These are phyloP conservation scores for Palythoa grandis DNA, from an alignment of 92 coral and sea anemone species.

Conservation along the genomic window DNA sequence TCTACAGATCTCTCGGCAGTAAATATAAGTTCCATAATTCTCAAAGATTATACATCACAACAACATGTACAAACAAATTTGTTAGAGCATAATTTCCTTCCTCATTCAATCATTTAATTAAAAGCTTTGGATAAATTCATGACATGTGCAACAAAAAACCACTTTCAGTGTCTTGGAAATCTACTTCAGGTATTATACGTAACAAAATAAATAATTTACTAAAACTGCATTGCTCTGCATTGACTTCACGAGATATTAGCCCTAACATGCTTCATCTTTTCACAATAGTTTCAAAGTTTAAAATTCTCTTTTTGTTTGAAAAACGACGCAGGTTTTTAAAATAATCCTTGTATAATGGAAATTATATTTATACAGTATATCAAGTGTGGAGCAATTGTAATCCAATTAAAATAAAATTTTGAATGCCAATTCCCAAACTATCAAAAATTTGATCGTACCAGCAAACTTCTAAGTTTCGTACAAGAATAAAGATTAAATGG, in stretches of 20 bases:
- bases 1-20: no score
- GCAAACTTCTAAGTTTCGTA: not conserved
- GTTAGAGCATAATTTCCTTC: not conserved
- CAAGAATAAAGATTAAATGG: not conserved
- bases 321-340: not conserved
- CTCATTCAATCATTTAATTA: not conserved
- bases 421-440: not conserved
- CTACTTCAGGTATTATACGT: not conserved
- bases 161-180: not conserved
- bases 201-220: not conserved
- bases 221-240: not conserved
- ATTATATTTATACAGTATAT: not conserved
- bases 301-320: not conserved
- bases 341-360: not conserved
- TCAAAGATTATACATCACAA: not conserved
- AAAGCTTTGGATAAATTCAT: not conserved
- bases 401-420: conserved; percentile 16
- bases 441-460: not conserved
- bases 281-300: not conserved
- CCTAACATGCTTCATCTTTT: not conserved
- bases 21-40: no score
- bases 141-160: not conserved
- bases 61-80: not conserved
- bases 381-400: conserved; percentile 28
- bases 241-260: not conserved